These are phyloP conservation scores for Bellardia bayeri DNA, from an alignment of 2,888 invertebrate species.

Conservation along the genomic window DNA sequence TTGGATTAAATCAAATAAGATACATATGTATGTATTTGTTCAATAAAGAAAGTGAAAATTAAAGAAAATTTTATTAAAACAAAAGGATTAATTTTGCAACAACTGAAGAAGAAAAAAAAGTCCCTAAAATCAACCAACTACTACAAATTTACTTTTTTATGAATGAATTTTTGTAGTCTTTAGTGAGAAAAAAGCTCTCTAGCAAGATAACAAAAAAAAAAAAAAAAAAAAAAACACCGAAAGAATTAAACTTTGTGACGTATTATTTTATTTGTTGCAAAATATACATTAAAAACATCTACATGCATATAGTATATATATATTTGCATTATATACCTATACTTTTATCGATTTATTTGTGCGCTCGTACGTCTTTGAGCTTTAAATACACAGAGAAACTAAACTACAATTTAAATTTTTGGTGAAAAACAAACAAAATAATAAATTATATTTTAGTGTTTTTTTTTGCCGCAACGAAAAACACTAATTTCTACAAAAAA, in stretches of 20 bases:
- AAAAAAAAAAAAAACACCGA: neutral
- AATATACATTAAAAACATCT: constrained; percentile 42
- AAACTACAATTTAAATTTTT: constrained; percentile 16
- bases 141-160: constrained; percentile 54
- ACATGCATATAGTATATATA: constrained; percentile 19
- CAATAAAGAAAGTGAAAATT: constrained; percentile 1
- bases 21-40: too few species aligned
- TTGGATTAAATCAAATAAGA: constrained; percentile 48
- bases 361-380: constrained; percentile 46
- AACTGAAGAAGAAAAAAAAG: constrained; percentile 30
- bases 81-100: constrained; percentile 9
- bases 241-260: constrained; percentile 62
- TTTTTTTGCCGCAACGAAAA: constrained; percentile 9
- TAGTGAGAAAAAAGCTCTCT: constrained; percentile 50
- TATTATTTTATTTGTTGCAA: constrained; percentile 56
- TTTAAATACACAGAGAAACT: constrained; percentile 1
- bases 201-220: neutral
- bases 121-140: neutral
- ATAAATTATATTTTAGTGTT: constrained; percentile 32
- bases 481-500: constrained; percentile 10
- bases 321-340: constrained; percentile 42
- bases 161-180: constrained; percentile 50
- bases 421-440: constrained; percentile 44
- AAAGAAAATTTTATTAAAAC: neutral
- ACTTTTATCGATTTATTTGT: constrained; percentile 62